These are phyloP conservation scores for Molossus alvarezi DNA, from an alignment of 2,797 vertebrate genomes.

Conservation along the genomic window DNA sequence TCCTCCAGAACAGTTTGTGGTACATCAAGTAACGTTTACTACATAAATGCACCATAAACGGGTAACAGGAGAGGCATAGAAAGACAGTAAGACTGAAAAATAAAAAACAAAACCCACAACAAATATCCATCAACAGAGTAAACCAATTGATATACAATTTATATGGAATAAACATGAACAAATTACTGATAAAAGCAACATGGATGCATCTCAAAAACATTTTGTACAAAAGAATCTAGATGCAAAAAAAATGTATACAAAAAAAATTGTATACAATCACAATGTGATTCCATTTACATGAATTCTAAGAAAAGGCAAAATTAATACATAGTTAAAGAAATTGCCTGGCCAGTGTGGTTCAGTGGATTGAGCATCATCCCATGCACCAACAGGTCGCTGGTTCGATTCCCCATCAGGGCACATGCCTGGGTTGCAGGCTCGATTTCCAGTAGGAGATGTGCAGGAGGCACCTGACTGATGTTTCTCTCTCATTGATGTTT, in stretches of 20 bases:
- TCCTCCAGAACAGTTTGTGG: not conserved
- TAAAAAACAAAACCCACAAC: not conserved
- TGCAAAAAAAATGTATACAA: not conserved
- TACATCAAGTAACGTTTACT: not conserved
- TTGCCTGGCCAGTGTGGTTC: not conserved
- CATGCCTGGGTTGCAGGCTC: no score
- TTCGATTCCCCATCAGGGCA: no score
- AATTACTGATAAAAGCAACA: not conserved
- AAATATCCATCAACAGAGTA: not conserved
- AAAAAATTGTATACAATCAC: not conserved
- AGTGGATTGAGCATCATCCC: no score
- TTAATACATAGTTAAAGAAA: not conserved
- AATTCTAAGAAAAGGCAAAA: constrained; percentile 41
- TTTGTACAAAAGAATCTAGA: constrained; percentile 14
- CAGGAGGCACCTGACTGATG: no score
- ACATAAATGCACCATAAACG: not conserved
- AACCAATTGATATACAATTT: not conserved
- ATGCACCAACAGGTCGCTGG: no score
- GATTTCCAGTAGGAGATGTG: no score
- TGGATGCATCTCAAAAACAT: not conserved
- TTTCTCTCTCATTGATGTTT: no score
- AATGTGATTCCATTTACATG: constrained; percentile 2
- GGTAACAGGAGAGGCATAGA: not conserved
- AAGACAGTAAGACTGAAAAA: not conserved
- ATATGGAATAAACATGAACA: not conserved